Evolutionary conservation across 2,888 invertebrate genomes (phyloP).

Genomic region (Pardosa pseudoannulata): DNA sequence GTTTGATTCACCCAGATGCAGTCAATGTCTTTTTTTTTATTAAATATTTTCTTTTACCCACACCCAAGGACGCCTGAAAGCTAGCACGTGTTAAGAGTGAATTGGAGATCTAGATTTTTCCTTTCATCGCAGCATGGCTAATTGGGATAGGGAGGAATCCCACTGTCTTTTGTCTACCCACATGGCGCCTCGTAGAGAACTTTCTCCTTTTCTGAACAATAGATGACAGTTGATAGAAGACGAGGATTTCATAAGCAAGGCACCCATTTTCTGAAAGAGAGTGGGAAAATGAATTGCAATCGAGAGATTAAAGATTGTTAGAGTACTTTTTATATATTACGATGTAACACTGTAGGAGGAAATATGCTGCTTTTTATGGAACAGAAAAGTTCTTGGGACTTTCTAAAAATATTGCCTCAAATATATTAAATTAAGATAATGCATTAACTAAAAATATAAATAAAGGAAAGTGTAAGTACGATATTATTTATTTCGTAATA

Average conservation of each 20-base stretch:
- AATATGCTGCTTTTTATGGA: too few relatives aligned
- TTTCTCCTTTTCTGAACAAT: conserved; percentile 3
- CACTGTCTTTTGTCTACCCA: neutral
- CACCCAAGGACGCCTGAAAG: neutral
- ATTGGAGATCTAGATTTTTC: neutral
- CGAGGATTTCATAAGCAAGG: neutral
- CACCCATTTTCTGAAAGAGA: too few relatives aligned
- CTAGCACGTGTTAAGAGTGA: neutral
- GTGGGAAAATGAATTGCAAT: too few relatives aligned
- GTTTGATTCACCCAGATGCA: neutral
- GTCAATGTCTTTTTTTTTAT: neutral
- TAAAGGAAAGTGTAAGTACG: too few relatives aligned
- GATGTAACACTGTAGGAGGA: too few relatives aligned
- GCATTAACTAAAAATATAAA: too few relatives aligned
- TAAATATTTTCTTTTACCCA: neutral
- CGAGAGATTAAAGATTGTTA: too few relatives aligned
- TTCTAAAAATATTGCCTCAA: too few relatives aligned
- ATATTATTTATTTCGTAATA: too few relatives aligned
- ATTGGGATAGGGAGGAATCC: neutral
- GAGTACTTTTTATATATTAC: too few relatives aligned
- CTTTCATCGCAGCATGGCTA: neutral
- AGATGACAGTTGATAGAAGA: neutral
- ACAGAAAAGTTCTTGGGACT: too few relatives aligned
- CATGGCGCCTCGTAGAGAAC: neutral
- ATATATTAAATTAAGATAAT: too few relatives aligned